phyloP scores from a whole-genome alignment of 2,113 vertebrate genomes.

The Neoarius graeffei region DNA sequence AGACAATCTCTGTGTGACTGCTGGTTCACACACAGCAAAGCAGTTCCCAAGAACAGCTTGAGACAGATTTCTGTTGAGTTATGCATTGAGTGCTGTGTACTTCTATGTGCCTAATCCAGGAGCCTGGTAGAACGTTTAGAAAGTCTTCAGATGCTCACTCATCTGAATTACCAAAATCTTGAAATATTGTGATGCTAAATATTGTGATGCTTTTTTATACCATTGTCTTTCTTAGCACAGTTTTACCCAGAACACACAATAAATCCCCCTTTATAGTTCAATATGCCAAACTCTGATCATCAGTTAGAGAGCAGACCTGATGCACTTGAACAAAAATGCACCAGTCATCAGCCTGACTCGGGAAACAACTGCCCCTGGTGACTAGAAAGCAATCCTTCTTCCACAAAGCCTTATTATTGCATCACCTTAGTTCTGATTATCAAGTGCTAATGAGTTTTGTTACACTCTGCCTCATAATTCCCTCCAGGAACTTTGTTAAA shows the following conservation, averaged over 20 bases:
- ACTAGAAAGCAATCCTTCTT: conserved; percentile 41
- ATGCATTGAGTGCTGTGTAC: not conserved
- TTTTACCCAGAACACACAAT: conserved; percentile 24
- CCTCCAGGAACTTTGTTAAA: conserved; percentile 59
- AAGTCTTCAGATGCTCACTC: conserved; percentile 4
- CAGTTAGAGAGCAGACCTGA: conserved; percentile 18
- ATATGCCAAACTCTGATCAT: conserved; percentile 25
- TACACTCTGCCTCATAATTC: conserved; percentile 60
- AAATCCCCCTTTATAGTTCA: conserved; percentile 15
- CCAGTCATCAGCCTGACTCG: conserved; percentile 24
- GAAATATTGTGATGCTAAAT: no score
- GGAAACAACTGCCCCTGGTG: conserved; percentile 58
- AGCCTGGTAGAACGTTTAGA: conserved; percentile 33
- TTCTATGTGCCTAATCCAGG: not conserved
- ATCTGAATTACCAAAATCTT: not conserved
- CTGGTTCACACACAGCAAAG: conserved; percentile 38
- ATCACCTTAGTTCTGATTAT: conserved; percentile 63
- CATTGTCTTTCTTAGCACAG: conserved; percentile 16
- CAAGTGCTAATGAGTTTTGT: conserved; percentile 71
- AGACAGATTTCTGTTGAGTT: conserved; percentile 25
- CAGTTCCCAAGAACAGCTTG: conserved; percentile 18
- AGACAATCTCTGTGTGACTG: conserved; percentile 12
- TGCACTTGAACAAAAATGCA: conserved; percentile 35
- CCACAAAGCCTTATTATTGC: conserved; percentile 45
- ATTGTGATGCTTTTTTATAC: not conserved